Percentiles rank a stretch among this genome's conserved stretches.
phyloP scores from a whole-genome alignment of 2,888 invertebrate species.

The Stenichneumon culpator region DNA sequence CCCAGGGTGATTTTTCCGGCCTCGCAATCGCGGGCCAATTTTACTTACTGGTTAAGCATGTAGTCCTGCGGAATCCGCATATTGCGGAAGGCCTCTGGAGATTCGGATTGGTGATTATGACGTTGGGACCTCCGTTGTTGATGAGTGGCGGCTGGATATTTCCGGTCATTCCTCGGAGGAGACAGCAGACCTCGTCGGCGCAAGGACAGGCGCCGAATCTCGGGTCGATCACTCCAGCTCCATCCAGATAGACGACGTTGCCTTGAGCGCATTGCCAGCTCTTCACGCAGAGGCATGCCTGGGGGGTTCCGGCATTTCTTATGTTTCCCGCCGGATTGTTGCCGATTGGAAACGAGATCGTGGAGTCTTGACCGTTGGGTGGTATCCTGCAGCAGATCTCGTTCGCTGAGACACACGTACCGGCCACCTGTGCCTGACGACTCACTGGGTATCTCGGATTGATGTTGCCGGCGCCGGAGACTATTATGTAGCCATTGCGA shows the following conservation, averaged over 20 bases:
- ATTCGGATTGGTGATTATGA: conserved; percentile 56
- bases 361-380: conserved; percentile 87
- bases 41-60: conserved; percentile 73
- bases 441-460: conserved; percentile 76
- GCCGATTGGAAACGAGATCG: conserved; percentile 88
- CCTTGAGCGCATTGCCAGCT: conserved; percentile 75
- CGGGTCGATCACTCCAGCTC: conserved; percentile 79
- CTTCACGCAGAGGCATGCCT: conserved; percentile 80
- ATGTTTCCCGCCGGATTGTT: conserved; percentile 83
- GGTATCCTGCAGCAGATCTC: conserved; percentile 88
- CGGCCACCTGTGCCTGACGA: conserved; percentile 69
- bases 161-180: conserved; percentile 65
- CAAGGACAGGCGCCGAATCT: conserved; percentile 79
- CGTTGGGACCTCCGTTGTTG: conserved; percentile 13
- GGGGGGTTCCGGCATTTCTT: conserved; percentile 74
- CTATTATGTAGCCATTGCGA: conserved; percentile 67
- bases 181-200: conserved; percentile 82
- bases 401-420: conserved; percentile 61
- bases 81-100: conserved; percentile 33
- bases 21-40: conserved; percentile 5
- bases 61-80: conserved; percentile 76
- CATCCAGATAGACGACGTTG: conserved; percentile 74
- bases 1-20: conserved; percentile 8
- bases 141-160: conserved; percentile 17
- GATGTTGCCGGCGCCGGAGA: conserved; percentile 72